These are phyloP conservation scores for Cheilosia scutellata DNA, from an alignment of 2,888 invertebrate genomes.

Conservation along the genomic window DNA sequence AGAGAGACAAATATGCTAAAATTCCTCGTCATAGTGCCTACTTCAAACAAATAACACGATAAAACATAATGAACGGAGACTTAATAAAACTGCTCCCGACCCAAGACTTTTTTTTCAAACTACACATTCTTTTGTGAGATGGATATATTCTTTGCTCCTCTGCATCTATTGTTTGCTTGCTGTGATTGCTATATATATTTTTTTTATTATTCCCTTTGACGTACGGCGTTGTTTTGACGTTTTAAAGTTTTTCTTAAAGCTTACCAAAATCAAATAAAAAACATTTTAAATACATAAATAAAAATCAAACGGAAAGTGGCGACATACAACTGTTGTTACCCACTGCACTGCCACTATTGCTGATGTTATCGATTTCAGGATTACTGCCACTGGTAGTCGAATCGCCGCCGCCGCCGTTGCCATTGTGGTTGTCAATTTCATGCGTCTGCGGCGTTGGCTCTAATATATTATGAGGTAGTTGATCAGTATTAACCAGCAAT, in stretches of 20 bases:
- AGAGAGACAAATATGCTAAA: too few species aligned
- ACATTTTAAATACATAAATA: background rate
- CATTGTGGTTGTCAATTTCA: background rate
- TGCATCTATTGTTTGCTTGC: conserved; percentile 9
- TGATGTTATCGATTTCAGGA: conserved; percentile 11
- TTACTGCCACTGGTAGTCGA: conserved; percentile 21
- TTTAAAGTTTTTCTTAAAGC: background rate
- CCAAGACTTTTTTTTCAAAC: too few species aligned
- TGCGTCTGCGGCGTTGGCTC: background rate
- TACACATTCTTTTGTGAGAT: background rate
- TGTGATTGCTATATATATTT: conserved; percentile 1
- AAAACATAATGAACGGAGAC: too few species aligned
- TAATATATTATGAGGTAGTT: conserved; percentile 32
- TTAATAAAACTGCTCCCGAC: background rate
- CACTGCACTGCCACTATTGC: conserved; percentile 25
- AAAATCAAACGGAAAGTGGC: conserved; percentile 11
- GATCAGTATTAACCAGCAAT: conserved; percentile 11
- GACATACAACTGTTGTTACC: conserved; percentile 17
- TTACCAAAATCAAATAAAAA: conserved; percentile 4
- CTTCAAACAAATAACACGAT: too few species aligned
- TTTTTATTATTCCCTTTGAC: background rate
- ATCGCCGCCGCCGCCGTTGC: background rate
- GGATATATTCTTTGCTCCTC: background rate
- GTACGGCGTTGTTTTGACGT: background rate
- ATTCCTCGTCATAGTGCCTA: too few species aligned